These are phyloP conservation scores for Trichomycterus rosablanca DNA, from an alignment of 2,113 vertebrate genomes.

Conservation along the genomic window DNA sequence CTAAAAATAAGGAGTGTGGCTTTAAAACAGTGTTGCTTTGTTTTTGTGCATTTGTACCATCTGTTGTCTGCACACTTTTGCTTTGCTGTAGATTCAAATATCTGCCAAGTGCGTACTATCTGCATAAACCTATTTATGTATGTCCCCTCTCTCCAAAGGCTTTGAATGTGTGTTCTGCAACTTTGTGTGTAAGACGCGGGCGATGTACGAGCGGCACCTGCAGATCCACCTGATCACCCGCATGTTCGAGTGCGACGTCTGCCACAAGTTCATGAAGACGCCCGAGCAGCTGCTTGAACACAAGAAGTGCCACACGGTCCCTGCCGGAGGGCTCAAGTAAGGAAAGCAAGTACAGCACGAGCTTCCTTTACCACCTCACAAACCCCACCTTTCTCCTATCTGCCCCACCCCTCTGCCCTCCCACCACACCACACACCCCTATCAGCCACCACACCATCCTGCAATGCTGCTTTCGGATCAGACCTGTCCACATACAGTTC, in stretches of 20 bases:
- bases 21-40: too few species aligned
- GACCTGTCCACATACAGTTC: too few species aligned
- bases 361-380: constrained; percentile 46
- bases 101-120: neutral
- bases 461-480: constrained; percentile 32
- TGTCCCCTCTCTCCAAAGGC: constrained; percentile 64
- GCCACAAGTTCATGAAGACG: constrained; percentile 99
- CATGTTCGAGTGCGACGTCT: constrained; percentile 98
- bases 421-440: constrained; percentile 13
- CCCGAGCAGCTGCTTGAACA: constrained; percentile 98
- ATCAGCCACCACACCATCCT: constrained; percentile 4
- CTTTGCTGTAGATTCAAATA: neutral
- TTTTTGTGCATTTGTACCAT: neutral
- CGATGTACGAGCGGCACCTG: constrained; percentile 96
- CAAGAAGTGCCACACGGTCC: constrained; percentile 99
- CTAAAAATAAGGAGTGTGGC: too few species aligned
- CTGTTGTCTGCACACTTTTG: neutral
- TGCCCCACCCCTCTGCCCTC: neutral
- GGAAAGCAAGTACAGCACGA: constrained; percentile 98
- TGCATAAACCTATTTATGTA: too few species aligned
- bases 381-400: constrained; percentile 6
- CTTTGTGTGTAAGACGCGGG: constrained; percentile 97
- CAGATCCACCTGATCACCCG: constrained; percentile 98
- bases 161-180: constrained; percentile 99
- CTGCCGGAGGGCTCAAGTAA: constrained; percentile 99